phyloP scores from a whole-genome alignment of 2,888 invertebrate species.

The Drosophila mercatorum region DNA sequence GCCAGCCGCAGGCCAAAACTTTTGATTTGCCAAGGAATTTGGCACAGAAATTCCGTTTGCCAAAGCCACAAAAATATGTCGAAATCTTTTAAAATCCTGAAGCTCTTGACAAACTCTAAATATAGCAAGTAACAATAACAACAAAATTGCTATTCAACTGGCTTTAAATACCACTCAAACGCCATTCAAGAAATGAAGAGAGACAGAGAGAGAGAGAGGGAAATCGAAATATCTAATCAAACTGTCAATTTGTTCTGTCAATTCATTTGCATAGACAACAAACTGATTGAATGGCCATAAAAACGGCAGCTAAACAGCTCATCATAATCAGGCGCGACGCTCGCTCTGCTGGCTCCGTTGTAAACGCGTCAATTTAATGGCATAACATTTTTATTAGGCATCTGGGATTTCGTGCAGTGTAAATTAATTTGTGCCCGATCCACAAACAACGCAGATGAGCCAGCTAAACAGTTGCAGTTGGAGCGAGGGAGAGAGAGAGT shows the following conservation, averaged over 20 bases:
- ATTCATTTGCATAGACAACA: slow-evolving; percentile 64
- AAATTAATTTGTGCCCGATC: slow-evolving; percentile 64
- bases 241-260: slow-evolving; percentile 62
- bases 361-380: slow-evolving; percentile 48
- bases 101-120: neutral
- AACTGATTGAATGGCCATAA: slow-evolving; percentile 63
- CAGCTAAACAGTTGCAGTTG: slow-evolving; percentile 14
- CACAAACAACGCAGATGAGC: slow-evolving; percentile 22
- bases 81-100: no score
- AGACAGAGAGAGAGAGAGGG: no score
- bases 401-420: slow-evolving; percentile 65
- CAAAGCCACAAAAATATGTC: neutral
- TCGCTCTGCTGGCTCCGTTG: slow-evolving; percentile 9
- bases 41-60: neutral
- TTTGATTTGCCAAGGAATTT: slow-evolving; percentile 2
- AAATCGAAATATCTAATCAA: slow-evolving; percentile 29
- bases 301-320: slow-evolving; percentile 43
- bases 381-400: slow-evolving; percentile 58
- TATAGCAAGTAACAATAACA: neutral
- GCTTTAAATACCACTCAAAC: neutral
- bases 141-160: neutral
- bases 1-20: neutral
- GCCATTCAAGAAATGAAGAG: no score
- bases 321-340: slow-evolving; percentile 41
- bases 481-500: neutral